Conservation (phyloP, 2,797 vertebrate species). For the Hippopotamyrus pictus region DNA sequence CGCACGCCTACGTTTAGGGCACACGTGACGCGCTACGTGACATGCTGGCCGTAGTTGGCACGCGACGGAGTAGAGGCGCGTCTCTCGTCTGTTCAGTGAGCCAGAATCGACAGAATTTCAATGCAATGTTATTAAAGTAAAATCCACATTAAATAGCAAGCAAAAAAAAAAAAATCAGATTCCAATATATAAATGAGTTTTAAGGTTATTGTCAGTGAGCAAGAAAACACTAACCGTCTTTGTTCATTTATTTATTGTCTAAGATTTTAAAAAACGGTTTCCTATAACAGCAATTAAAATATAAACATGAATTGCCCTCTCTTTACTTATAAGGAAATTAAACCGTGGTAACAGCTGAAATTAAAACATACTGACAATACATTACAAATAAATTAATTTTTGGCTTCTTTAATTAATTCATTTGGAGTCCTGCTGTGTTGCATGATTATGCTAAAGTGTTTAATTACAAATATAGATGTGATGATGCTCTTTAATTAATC, state of each 20-base stretch:
- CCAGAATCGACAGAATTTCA: neutral
- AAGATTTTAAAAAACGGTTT: neutral
- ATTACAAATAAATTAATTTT: conserved; percentile 67
- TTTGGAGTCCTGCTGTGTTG: conserved; percentile 78
- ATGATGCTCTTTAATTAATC: conserved; percentile 84
- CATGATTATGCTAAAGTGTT: conserved; percentile 85
- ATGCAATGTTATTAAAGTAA: neutral
- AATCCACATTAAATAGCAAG: neutral
- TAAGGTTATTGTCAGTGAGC: neutral
- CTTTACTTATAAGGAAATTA: conserved; percentile 13
- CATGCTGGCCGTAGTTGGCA: neutral
- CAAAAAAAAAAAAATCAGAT: neutral
- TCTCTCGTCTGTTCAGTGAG: neutral
- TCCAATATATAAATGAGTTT: neutral
- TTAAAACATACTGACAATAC: conserved; percentile 53
- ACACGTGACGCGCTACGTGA: neutral
- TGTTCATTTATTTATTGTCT: neutral
- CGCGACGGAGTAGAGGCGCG: neutral
- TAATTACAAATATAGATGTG: conserved; percentile 89
- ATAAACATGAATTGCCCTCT: conserved; percentile 6
- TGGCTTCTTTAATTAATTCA: conserved; percentile 75
- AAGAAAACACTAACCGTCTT: neutral
- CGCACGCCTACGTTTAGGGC: conserved; percentile 4
- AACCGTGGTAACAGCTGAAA: conserved; percentile 19
- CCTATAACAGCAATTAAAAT: conserved; percentile 17